Conservation (phyloP, 2,113 vertebrate species). For the Lampris incognitus region DNA sequence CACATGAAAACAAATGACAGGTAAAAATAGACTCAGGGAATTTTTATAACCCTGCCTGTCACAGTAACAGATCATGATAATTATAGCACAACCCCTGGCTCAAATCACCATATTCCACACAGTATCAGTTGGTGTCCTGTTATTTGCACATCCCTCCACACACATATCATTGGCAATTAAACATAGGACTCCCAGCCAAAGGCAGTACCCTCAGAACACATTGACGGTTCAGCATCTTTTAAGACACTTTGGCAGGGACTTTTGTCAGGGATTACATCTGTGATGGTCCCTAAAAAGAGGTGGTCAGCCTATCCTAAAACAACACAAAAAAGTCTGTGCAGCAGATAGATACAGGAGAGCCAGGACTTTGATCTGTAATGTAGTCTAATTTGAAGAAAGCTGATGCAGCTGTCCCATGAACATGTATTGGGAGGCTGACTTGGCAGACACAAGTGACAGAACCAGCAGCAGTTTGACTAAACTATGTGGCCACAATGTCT, state of each 20-base stretch:
- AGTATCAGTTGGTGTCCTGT: no score
- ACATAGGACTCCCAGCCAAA: no score
- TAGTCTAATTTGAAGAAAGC: background rate
- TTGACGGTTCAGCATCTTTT: no score
- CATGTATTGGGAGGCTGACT: conserved; percentile 4
- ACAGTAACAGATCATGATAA: no score
- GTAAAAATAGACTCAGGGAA: no score
- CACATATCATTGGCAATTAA: no score
- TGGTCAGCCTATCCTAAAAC: background rate
- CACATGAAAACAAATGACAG: no score
- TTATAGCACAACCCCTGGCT: no score
- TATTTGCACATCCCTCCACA: no score
- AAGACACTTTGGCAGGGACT: background rate
- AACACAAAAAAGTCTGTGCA: background rate
- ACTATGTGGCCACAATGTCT: background rate
- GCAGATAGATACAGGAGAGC: background rate
- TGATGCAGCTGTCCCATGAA: conserved; percentile 23
- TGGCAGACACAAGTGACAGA: conserved; percentile 29
- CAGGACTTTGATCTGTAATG: conserved; percentile 32
- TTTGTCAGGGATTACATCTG: background rate
- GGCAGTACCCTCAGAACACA: no score
- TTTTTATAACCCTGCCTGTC: no score
- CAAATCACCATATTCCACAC: no score
- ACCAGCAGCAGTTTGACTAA: background rate
- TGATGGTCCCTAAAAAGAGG: background rate